Conservation (phyloP, 2,113 vertebrate species). For the Phalacrocorax carbo region DNA sequence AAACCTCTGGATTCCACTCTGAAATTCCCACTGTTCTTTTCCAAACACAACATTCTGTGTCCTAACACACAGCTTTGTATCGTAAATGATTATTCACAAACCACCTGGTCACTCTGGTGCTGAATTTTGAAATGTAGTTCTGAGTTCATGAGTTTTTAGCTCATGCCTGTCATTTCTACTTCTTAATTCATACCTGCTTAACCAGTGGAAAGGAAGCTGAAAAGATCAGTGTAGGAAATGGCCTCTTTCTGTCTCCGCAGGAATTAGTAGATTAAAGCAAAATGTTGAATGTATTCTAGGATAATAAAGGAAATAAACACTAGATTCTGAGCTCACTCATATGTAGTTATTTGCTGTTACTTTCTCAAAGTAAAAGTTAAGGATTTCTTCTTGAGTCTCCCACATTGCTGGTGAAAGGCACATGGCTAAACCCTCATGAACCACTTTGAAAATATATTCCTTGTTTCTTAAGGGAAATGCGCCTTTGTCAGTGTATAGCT, state of each 20-base stretch:
- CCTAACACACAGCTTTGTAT: not conserved
- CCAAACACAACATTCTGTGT: not conserved
- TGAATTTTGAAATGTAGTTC: not conserved
- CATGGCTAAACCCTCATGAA: not conserved
- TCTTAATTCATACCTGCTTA: not conserved
- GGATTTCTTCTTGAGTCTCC: not conserved
- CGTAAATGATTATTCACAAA: not conserved
- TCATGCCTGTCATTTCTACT: not conserved
- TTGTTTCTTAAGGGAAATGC: constrained; percentile 42
- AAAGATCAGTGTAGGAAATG: not conserved
- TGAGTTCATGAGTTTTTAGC: not conserved
- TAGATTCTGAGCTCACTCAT: not conserved
- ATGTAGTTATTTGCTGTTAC: not conserved
- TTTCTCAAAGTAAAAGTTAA: not conserved
- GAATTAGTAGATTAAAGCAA: not conserved
- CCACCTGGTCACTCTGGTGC: not conserved
- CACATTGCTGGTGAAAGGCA: not conserved
- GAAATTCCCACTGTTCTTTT: not conserved
- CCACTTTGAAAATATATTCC: constrained; percentile 20
- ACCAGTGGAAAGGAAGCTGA: not conserved
- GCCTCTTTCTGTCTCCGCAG: not conserved
- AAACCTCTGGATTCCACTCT: not conserved
- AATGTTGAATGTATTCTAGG: not conserved
- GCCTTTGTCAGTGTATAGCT: constrained; percentile 18
- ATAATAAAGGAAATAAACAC: not conserved